Conservation (phyloP, 2,888 invertebrate genomes). For the Clanis bilineata region DNA sequence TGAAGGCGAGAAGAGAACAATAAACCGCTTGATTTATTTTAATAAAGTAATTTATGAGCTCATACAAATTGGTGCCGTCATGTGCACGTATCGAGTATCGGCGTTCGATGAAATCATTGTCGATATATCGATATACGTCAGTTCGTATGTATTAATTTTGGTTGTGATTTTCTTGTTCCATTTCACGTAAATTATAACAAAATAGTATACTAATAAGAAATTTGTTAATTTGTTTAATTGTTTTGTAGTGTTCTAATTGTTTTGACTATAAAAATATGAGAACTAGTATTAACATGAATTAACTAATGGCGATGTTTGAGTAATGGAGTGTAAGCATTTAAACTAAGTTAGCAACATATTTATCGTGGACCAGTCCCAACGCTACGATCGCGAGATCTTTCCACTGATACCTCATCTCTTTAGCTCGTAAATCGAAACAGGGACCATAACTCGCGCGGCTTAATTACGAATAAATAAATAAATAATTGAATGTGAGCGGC, state of each 20-base stretch:
- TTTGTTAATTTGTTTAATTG: too few relatives aligned
- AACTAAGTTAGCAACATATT: constrained; percentile 16
- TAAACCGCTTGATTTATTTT: constrained; percentile 78
- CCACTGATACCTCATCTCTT: constrained; percentile 65
- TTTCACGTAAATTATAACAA: background rate
- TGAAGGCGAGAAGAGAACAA: constrained; percentile 76
- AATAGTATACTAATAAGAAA: too few relatives aligned
- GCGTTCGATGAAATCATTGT: constrained; percentile 67
- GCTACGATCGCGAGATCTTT: constrained; percentile 40
- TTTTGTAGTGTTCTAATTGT: background rate
- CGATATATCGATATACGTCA: constrained; percentile 65
- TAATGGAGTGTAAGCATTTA: constrained; percentile 27
- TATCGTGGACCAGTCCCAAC: constrained; percentile 34
- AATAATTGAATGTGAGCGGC: constrained; percentile 82
- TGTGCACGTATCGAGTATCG: constrained; percentile 69
- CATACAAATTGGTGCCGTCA: constrained; percentile 76
- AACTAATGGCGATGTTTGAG: background rate
- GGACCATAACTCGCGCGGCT: constrained; percentile 74
- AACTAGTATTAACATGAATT: background rate
- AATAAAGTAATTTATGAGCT: constrained; percentile 78
- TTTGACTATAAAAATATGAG: background rate
- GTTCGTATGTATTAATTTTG: background rate
- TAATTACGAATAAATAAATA: constrained; percentile 84
- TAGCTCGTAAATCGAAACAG: constrained; percentile 66
- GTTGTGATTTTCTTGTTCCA: background rate